Conservation (phyloP, 1,140 invertebrate genomes). For the Diachasma alloeum region DNA sequence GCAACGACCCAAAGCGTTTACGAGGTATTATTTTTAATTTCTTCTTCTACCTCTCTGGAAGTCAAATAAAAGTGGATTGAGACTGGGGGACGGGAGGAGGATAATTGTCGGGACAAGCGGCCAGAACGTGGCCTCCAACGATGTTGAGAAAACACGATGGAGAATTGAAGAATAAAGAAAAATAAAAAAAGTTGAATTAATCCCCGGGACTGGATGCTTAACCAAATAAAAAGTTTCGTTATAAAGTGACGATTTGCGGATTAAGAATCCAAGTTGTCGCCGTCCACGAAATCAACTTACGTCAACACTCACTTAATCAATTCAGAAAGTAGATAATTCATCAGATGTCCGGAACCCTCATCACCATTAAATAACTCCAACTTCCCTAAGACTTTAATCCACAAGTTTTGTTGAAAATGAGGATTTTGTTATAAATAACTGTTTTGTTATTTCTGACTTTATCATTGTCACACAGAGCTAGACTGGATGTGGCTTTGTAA, state of each 20-base stretch:
- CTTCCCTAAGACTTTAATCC: no score
- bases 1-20: background rate
- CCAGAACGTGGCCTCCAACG: background rate
- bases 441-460: no score
- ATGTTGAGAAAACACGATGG: background rate
- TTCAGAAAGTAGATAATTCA: no score
- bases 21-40: constrained; percentile 1
- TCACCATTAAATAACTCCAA: no score
- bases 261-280: background rate
- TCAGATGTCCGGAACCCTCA: no score
- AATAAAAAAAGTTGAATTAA: background rate
- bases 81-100: background rate
- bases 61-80: constrained; percentile 6
- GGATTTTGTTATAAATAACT: no score
- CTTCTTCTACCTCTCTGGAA: constrained; percentile 6
- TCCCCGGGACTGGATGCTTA: background rate
- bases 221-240: background rate
- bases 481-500: no score
- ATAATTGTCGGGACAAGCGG: background rate
- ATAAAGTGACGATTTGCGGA: background rate
- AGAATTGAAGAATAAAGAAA: background rate
- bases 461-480: no score
- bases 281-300: background rate
- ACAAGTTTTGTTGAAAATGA: no score
- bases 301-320: no score